Base-by-base conservation (phyloP, 1,140 invertebrate genomes). In the Drosophila fuyamai region DNA sequence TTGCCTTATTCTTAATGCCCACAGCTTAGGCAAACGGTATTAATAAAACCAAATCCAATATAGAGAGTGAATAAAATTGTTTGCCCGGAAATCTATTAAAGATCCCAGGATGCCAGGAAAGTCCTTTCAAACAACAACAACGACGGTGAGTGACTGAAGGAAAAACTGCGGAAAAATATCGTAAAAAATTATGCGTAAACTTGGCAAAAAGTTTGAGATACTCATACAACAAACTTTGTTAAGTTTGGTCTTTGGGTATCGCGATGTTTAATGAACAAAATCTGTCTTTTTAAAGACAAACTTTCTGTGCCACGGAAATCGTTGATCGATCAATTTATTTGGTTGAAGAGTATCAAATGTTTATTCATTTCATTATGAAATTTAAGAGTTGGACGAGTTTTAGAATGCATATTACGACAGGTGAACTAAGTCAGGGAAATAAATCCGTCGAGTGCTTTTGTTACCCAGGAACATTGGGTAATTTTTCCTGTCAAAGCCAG, bases 141-240 rank as follows among this genome's bases (percentile, higher is more conserved):
- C 44, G 66, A 40, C 47, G 18, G 47, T 68, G 29, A 63, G 41
- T 8, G 14, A 48, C 23, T 5, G 32, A 13, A 47, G 71, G 16
- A 57, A 56, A 58, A 53, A 51, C 61, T 58, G 60, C 53, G 40
- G 60, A 58, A 76, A 66, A 76, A 76, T 68, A 76, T 76, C 74
- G 55, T 68, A 68, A 76, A 76, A 76, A 68, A 76, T 76, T 76
- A 68, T 76, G 62, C 74, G 48, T 60, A 76, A 76, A 76, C 43
- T 76, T 76, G 43, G 72, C 10, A 13, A 68, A 75, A 76, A 65
- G 35, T 76, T 76, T 54, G 27, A 56, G n/a, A 65, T 54, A 56
- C 70, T 55, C 55, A 27, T 40, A 35, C 27, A 57, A 35, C 6
- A 13, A 71, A 71, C n/a, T 71, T 71, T 71, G 8, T 41, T 47